Percentiles rank a stretch among this genome's conserved stretches.
These are phyloP conservation scores for Vesta saturnalis DNA, from an alignment of 2,888 invertebrate genomes.

Conservation along the genomic window DNA sequence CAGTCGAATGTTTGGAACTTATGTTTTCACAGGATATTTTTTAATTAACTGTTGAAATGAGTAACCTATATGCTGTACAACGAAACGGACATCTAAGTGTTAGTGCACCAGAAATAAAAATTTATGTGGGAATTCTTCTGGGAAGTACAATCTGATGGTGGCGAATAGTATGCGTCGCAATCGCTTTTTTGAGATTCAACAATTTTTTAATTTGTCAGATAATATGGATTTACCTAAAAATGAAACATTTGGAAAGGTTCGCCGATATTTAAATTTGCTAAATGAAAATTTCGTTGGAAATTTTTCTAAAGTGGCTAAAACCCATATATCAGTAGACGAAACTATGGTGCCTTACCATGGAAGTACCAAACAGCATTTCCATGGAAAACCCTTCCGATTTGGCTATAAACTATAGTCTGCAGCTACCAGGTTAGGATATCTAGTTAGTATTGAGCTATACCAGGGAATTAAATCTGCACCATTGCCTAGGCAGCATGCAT, in stretches of 20 bases:
- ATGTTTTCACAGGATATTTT: constrained; percentile 2
- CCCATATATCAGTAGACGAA: constrained; percentile 11
- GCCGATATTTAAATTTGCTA: not conserved
- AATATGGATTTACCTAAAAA: not conserved
- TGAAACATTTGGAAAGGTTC: not conserved
- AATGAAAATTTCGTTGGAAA: not conserved
- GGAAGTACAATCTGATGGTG: no score
- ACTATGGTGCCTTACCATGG: constrained; percentile 12
- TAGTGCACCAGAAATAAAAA: not conserved
- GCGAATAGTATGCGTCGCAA: no score
- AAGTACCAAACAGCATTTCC: constrained; percentile 17
- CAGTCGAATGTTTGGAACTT: constrained; percentile 13
- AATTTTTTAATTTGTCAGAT: no score
- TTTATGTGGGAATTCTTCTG: no score
- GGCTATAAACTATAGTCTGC: not conserved
- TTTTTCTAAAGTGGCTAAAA: not conserved
- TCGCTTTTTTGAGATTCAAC: no score
- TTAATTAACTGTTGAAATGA: not conserved
- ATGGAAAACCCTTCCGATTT: constrained; percentile 14
- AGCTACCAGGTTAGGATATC: not conserved
- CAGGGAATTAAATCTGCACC: constrained; percentile 7
- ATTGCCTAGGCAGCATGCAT: not conserved
- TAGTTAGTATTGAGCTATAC: not conserved
- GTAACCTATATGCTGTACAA: constrained; percentile 14
- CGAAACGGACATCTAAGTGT: not conserved